A percentile compares a stretch with the other conserved stretches of the same genome.
phyloP scores from a whole-genome alignment of 2,888 invertebrate species.

The Apomyelois bistriatella region DNA sequence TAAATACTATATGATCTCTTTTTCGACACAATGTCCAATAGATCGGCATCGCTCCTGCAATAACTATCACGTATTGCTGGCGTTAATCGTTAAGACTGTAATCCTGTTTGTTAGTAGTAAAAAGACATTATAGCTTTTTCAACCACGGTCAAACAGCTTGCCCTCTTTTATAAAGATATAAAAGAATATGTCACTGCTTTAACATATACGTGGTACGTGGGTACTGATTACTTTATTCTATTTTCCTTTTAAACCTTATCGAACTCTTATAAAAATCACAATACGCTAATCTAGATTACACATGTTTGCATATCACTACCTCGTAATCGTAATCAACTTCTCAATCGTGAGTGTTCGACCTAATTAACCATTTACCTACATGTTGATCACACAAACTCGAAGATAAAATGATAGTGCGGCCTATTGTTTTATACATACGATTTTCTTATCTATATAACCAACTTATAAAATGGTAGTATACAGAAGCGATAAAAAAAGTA shows the following conservation, averaged over 20 bases:
- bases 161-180: no score
- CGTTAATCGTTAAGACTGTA: no score
- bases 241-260: neutral
- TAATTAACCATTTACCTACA: slow-evolving; percentile 65
- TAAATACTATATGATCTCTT: no score
- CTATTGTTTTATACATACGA: slow-evolving; percentile 52
- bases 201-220: neutral
- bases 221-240: neutral
- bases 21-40: no score
- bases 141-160: no score
- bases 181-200: no score
- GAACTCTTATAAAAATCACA: slow-evolving; percentile 1
- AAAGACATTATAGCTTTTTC: no score
- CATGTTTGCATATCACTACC: slow-evolving; percentile 16
- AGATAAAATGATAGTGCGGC: slow-evolving; percentile 55
- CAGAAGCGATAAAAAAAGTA: neutral
- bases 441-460: slow-evolving; percentile 34
- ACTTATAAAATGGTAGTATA: neutral
- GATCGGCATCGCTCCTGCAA: no score
- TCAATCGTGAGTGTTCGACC: slow-evolving; percentile 56
- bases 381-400: slow-evolving; percentile 46
- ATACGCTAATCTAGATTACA: slow-evolving; percentile 1
- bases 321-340: slow-evolving; percentile 37
- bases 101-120: no score
- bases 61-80: no score